Conservation (phyloP, 2,797 vertebrate genomes). For the Thripadectes ignobilis region DNA sequence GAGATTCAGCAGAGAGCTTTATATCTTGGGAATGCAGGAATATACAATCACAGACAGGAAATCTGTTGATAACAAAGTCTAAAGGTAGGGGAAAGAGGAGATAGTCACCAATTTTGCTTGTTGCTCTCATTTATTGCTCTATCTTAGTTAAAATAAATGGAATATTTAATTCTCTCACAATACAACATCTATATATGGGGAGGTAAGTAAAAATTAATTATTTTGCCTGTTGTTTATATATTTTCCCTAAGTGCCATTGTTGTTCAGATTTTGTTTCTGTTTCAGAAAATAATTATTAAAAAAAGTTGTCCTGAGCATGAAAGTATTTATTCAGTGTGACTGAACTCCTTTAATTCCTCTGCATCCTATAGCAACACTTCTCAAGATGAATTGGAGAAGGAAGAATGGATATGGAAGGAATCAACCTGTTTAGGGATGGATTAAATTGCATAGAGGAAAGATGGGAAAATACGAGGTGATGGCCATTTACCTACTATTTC, state of each 20-base stretch:
- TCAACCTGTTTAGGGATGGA: background rate
- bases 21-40: background rate
- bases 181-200: background rate
- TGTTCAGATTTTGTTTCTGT: background rate
- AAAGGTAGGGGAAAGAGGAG: background rate
- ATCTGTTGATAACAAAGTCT: background rate
- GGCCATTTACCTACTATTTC: background rate
- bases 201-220: background rate
- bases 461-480: background rate
- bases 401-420: background rate
- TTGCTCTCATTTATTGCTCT: background rate
- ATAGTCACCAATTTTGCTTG: background rate
- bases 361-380: background rate
- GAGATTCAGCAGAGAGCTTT: slow-evolving; percentile 22
- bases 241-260: background rate
- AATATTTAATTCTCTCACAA: background rate
- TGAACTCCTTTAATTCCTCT: background rate
- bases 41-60: background rate
- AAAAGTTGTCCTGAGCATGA: background rate
- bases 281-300: background rate
- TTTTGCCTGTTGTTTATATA: background rate
- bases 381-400: background rate
- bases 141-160: background rate
- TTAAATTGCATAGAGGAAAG: background rate
- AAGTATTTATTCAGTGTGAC: background rate